Base-by-base conservation (phyloP, 2,113 vertebrate genomes). In the Sprattus sprattus region DNA sequence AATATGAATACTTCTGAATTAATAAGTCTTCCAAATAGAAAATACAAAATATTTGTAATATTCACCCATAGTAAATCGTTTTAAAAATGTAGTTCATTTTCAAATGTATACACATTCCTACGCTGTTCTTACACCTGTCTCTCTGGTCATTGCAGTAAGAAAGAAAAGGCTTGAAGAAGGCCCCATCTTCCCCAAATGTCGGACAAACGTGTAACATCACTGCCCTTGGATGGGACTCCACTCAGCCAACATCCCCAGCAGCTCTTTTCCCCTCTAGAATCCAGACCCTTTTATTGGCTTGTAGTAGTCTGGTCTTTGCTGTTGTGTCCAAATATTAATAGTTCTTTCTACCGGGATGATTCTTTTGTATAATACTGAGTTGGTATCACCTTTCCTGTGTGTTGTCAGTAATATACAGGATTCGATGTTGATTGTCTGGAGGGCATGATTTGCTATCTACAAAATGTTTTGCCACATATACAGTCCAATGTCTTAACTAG, bases 101-200 rank as follows among this genome's bases (percentile, higher is more conserved):
- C 39, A 49, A 49, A 3, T 54, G 52, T 71, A 25, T 71, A 15
- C 9, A 32, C 25, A 71, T 39, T 39, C 39, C 39, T 6, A n/a
- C 44, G 16, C 44, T 64, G 11, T 15, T 78, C 25, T 86, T 45
- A 49, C 22, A 4, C 28, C 52, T 85, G 52, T 84, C 91, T 93
- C 86, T 89, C 20, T 82, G 39, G 85, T 88, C 93, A 80, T 91
- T 81, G 39, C 90, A 99, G 98, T 99, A 95, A 97, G 97, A 95
- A 97, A 98, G 96, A 99, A 95, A 95, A 95, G 98, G 94, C 97
- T 98, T 83, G 98, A 97, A 32, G 97, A 96, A 0, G 97, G 97
- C 92, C 97, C 98, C 90, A 98, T 99, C 94, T 96, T 97, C 92
- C 98, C 98, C 86, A 99, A 97, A 93, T 98, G 97, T 95, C 96